Evolutionary conservation across 2,888 invertebrate species (phyloP), one percentile per base, ranked within the genome.

Genomic region (Tholera decimalis): DNA sequence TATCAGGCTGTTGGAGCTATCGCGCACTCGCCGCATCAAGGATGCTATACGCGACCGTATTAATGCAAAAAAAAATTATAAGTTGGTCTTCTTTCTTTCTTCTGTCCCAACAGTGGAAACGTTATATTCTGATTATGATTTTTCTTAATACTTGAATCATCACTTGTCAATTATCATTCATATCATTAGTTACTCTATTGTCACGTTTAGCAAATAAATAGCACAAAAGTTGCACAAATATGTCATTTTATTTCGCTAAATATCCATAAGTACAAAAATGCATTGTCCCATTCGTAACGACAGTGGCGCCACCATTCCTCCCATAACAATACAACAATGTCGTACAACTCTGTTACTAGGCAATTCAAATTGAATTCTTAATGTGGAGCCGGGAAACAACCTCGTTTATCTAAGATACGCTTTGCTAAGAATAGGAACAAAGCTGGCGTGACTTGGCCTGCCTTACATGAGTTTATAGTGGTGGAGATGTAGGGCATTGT

Each of bases 331-430:
- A 57, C 60, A 51, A 60, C 58, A 47, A 54, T 20, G 22, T 20
- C 18, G 7, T 55, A 39, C 33, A 73, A 55, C 41, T 57, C 20
- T 49, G 30, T 63, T 50, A 54, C 60, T 41, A 59, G 35, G 61
- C 64, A 51, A 64, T 73, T 72, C 49, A 47, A 73, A 46, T 56
- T 53, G 63, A 69, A 78, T 77, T 30, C 49, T 51, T 76, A 61
- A 71, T 69, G 53, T 44, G 35, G 9, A 50, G 44, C 37, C 51
- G 53, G 58, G 55, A 66, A 61, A 76, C 39, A 73, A 66, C 77
- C 73, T 61, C 63, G 30, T 73, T 69, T 49, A 56, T 66, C 58
- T 60, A 50, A 65, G 65, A 54, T 67, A 46, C 11, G 8, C 22
- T 35, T n/a, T 15, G 8, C 33, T 54, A 46, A 50, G 47, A 59